phyloP scores from a whole-genome alignment of 2,797 vertebrate genomes.

The Macrochelys suwanniensis region DNA sequence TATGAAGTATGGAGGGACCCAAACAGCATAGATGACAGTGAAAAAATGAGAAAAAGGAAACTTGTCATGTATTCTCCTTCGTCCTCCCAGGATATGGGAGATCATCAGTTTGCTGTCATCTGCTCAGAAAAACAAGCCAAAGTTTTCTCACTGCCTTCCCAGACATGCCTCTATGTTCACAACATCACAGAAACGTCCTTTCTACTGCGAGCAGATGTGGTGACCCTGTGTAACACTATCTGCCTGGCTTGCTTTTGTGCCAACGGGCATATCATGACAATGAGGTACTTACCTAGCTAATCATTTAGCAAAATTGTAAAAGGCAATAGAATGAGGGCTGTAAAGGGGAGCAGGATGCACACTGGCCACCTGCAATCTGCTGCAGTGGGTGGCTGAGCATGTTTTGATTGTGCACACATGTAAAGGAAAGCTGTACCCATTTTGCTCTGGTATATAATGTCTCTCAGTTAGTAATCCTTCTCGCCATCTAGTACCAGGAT shows the following conservation, averaged over 20 bases:
- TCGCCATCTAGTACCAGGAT: background rate
- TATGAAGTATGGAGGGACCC: constrained; percentile 95
- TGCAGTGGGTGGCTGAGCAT: background rate
- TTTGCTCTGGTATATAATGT: background rate
- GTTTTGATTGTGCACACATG: background rate
- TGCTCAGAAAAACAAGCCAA: constrained; percentile 99
- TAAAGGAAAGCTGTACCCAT: background rate
- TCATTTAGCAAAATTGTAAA: constrained; percentile 52
- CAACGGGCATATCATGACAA: constrained; percentile 97
- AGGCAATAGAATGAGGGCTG: background rate
- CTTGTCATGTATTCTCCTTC: constrained; percentile 92
- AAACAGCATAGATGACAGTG: constrained; percentile 88
- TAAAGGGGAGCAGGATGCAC: background rate
- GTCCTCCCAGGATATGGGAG: constrained; percentile 91
- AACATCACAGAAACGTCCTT: constrained; percentile 99
- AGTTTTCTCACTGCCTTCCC: constrained; percentile 96
- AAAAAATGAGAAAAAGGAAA: constrained; percentile 90
- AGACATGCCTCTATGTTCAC: constrained; percentile 95
- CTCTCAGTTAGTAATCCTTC: background rate
- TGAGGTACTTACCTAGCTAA: constrained; percentile 88
- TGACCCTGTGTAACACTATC: constrained; percentile 92
- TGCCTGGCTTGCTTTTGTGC: constrained; percentile 98
- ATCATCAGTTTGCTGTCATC: constrained; percentile 94
- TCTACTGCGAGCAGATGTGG: constrained; percentile 92
- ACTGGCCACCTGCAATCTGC: background rate